phyloP scores from a whole-genome alignment of 2,888 invertebrate genomes.

The Drosophila picticornis region DNA sequence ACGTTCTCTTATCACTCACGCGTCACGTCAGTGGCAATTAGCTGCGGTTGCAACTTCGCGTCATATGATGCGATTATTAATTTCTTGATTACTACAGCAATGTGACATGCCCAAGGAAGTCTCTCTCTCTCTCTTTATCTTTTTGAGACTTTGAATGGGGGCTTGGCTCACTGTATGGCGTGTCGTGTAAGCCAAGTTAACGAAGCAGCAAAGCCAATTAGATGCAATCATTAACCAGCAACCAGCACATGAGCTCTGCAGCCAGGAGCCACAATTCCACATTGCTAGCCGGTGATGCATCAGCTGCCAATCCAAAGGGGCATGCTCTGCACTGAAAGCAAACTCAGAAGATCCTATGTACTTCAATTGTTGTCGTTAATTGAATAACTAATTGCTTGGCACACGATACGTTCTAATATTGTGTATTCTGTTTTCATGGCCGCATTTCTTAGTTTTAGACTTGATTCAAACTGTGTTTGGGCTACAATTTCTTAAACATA shows the following conservation, averaged over 20 bases:
- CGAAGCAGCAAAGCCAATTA: constrained; percentile 80
- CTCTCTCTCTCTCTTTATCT: too few relatives aligned
- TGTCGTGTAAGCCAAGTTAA: constrained; percentile 71
- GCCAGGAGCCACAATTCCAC: constrained; percentile 33
- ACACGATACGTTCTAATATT: not conserved
- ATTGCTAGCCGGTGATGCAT: constrained; percentile 45
- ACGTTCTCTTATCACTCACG: constrained; percentile 68
- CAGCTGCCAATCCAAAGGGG: constrained; percentile 24
- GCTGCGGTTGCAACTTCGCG: constrained; percentile 43
- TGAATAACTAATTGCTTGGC: not conserved
- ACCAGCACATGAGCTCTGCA: constrained; percentile 6
- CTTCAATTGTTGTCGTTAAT: not conserved
- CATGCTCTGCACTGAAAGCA: not conserved
- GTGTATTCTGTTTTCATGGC: not conserved
- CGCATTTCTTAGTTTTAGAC: not conserved
- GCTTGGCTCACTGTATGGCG: constrained; percentile 45
- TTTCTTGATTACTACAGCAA: constrained; percentile 70
- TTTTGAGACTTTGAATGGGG: not conserved
- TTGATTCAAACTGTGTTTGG: not conserved
- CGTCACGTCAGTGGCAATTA: constrained; percentile 76
- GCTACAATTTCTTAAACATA: not conserved
- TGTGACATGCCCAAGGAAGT: constrained; percentile 54
- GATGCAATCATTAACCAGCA: constrained; percentile 73
- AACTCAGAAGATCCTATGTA: not conserved
- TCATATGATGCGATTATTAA: constrained; percentile 74